Conservation (phyloP, 1,140 invertebrate species). For the Pachypsylla venusta region DNA sequence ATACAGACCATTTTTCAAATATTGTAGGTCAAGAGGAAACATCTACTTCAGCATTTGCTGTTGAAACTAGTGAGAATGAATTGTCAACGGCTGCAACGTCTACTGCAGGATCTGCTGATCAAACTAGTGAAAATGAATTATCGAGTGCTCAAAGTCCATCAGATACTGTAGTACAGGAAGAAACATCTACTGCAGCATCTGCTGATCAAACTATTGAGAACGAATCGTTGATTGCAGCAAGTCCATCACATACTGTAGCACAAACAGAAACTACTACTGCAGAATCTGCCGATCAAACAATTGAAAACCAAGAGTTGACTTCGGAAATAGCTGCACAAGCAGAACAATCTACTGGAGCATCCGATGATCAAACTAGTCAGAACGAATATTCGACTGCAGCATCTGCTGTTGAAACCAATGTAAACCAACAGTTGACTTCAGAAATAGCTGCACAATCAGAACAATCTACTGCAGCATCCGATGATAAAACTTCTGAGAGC, state of each 20-base stretch:
- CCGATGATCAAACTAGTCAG: not conserved
- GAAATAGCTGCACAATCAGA: not conserved
- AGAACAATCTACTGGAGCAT: slow-evolving; percentile 11
- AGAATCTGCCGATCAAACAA: not conserved
- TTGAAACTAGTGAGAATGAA: no score
- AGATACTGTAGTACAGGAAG: no score
- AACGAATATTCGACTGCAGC: slow-evolving; percentile 2
- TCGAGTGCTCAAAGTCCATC: not conserved
- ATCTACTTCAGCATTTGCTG: not conserved
- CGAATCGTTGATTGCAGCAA: no score
- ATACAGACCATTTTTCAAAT: no score
- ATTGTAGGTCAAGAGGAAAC: slow-evolving; percentile 12
- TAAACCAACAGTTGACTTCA: not conserved
- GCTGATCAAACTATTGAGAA: no score
- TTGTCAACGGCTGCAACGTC: no score
- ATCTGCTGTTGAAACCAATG: not conserved
- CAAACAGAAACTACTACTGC: no score
- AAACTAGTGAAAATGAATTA: not conserved
- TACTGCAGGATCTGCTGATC: no score
- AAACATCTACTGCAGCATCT: no score
- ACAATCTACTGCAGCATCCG: not conserved
- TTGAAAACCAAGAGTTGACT: slow-evolving; percentile 2
- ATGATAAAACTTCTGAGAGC: not conserved
- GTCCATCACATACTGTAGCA: no score
- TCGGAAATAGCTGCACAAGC: not conserved